A percentile compares a stretch with the other conserved stretches of the same genome.
Evolutionary conservation across 2,888 invertebrate species (phyloP).

Genomic region (Luffia ferchaultella): DNA sequence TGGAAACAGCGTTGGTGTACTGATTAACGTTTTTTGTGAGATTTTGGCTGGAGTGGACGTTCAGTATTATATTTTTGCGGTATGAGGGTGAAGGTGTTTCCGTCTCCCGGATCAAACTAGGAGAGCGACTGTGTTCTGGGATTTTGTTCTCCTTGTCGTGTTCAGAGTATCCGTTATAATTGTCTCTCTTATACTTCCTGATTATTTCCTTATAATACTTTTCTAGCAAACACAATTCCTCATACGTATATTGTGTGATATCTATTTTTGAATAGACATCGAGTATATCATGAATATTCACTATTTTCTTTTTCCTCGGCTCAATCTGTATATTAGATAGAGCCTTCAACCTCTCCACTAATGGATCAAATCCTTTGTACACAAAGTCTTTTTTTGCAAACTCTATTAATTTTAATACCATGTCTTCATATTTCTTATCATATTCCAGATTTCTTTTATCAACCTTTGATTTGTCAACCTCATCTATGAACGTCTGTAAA

Average conservation of each 20-base stretch:
- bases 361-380: conserved; percentile 57
- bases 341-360: conserved; percentile 47
- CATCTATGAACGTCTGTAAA: conserved; percentile 46
- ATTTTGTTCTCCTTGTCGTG: conserved; percentile 31
- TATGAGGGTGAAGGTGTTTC: conserved; percentile 25
- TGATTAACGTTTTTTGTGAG: conserved; percentile 29
- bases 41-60: conserved; percentile 30
- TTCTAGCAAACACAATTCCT: conserved; percentile 51
- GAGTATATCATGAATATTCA: conserved; percentile 44
- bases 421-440: conserved; percentile 53
- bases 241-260: conserved; percentile 47
- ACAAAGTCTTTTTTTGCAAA: conserved; percentile 56
- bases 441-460: conserved; percentile 46
- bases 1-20: conserved; percentile 23
- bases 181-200: conserved; percentile 36
- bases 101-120: conserved; percentile 20
- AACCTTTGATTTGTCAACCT: conserved; percentile 46
- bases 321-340: conserved; percentile 43
- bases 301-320: conserved; percentile 33
- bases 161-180: conserved; percentile 14
- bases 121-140: conserved; percentile 21
- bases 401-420: conserved; percentile 49
- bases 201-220: conserved; percentile 56
- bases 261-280: conserved; percentile 51
- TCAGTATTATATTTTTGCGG: conserved; percentile 33